These are phyloP conservation scores for Catagonus wagneri DNA, from an alignment of 2,113 vertebrate genomes.

Conservation along the genomic window DNA sequence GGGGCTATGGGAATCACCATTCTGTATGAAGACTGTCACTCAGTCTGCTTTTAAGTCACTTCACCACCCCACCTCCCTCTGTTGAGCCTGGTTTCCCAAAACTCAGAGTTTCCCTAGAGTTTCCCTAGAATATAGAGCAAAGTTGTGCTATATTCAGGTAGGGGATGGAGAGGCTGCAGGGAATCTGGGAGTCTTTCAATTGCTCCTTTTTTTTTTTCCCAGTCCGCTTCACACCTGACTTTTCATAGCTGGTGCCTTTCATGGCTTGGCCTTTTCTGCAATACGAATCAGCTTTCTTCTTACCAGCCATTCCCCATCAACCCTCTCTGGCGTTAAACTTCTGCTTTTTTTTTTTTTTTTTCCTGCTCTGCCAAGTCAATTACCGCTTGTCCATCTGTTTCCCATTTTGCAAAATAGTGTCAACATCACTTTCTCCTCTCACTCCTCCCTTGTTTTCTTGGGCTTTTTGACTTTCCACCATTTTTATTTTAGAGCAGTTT, in stretches of 20 bases:
- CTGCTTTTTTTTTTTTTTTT: not conserved
- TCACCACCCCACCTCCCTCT: not conserved
- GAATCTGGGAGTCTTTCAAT: not conserved
- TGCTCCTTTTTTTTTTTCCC: not conserved
- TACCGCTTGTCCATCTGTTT: conserved; percentile 28
- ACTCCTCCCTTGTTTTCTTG: not conserved
- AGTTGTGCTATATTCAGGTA: not conserved
- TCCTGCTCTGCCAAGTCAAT: not conserved
- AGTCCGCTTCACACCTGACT: not conserved
- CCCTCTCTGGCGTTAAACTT: not conserved
- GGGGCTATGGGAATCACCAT: not conserved
- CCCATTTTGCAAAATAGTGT: not conserved
- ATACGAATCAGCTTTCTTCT: not conserved
- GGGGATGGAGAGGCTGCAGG: not conserved
- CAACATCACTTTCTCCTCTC: conserved; percentile 29
- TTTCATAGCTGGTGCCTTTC: not conserved
- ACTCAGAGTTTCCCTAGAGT: not conserved
- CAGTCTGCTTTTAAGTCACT: not conserved
- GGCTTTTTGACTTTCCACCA: not conserved
- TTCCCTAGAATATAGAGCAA: not conserved
- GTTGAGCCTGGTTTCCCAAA: not conserved
- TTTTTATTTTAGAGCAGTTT: conserved; percentile 26
- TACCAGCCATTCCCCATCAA: too few species aligned
- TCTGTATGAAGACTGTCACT: not conserved
- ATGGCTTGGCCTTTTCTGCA: not conserved